Evolutionary conservation across 2,888 invertebrate species (phyloP).

Genomic region (Nephrocerus scutellatus): DNA sequence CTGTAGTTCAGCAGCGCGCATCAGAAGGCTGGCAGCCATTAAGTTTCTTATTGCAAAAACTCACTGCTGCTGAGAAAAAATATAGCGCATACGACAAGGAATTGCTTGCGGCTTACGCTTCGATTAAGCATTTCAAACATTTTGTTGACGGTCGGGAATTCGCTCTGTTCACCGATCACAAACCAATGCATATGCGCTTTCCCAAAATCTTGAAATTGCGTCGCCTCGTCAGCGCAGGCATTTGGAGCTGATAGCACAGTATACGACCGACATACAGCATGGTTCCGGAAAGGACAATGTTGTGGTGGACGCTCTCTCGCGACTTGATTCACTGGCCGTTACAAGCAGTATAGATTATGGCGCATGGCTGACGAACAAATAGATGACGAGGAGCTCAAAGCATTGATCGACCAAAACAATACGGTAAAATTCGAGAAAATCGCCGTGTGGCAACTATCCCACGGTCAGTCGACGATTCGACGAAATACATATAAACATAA

Average conservation of each 20-base stretch:
- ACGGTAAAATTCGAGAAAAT: conserved; percentile 15
- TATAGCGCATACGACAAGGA: conserved; percentile 19
- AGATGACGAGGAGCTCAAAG: conserved; percentile 10
- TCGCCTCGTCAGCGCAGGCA: conserved; percentile 6
- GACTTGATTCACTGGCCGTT: background rate
- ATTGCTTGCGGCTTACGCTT: conserved; percentile 14
- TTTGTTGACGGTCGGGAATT: conserved; percentile 12
- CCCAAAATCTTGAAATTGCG: conserved; percentile 4
- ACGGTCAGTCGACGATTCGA: conserved; percentile 14
- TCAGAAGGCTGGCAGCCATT: too few relatives aligned
- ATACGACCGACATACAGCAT: conserved; percentile 4
- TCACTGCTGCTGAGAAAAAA: conserved; percentile 8
- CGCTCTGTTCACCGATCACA: conserved; percentile 7
- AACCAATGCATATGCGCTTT: conserved; percentile 5
- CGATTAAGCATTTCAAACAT: conserved; percentile 14
- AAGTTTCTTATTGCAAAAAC: conserved; percentile 14
- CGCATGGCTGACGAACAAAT: conserved; percentile 3
- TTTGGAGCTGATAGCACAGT: conserved; percentile 6
- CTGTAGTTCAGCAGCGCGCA: too few relatives aligned
- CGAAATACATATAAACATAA: conserved; percentile 17
- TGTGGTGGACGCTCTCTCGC: background rate
- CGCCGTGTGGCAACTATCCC: conserved; percentile 6
- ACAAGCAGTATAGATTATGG: background rate
- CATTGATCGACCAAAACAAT: conserved; percentile 14
- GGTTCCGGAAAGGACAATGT: conserved; percentile 3